These are phyloP conservation scores for Delichon dasypus DNA, from an alignment of 2,797 vertebrate species.

Conservation along the genomic window DNA sequence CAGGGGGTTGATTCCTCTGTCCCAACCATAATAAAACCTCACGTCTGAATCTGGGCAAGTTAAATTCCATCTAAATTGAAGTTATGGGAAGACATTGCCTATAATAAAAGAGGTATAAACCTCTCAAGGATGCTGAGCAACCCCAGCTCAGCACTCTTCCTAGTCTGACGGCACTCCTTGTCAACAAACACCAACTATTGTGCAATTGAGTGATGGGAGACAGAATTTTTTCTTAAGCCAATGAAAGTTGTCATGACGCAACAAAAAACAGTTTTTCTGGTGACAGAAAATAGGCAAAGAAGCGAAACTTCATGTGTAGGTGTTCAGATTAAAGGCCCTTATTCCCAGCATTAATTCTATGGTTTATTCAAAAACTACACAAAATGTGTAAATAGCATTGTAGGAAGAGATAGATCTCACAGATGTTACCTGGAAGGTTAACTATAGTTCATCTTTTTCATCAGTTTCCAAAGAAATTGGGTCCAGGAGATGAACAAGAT, in stretches of 20 bases:
- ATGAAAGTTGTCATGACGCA: not conserved
- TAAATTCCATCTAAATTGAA: not conserved
- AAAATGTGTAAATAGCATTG: not conserved
- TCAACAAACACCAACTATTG: not conserved
- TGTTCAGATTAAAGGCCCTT: not conserved
- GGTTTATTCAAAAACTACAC: not conserved
- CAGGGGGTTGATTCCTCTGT: not conserved
- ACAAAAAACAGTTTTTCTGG: not conserved
- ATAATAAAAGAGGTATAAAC: not conserved
- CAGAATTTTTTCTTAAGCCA: not conserved
- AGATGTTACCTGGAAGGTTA: not conserved
- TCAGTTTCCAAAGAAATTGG: not conserved
- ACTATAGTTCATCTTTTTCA: not conserved
- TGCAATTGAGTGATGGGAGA: not conserved
- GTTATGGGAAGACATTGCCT: not conserved
- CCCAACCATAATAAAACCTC: not conserved
- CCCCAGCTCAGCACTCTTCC: not conserved
- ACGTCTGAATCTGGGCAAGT: not conserved
- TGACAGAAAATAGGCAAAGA: not conserved
- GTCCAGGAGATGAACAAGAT: not conserved
- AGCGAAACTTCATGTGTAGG: not conserved
- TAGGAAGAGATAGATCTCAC: not conserved
- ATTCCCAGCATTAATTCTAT: not conserved
- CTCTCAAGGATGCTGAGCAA: not conserved
- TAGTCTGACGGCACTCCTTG: not conserved